Base-by-base conservation (phyloP, 2,797 vertebrate species). In the Mionectes olivaceus region DNA sequence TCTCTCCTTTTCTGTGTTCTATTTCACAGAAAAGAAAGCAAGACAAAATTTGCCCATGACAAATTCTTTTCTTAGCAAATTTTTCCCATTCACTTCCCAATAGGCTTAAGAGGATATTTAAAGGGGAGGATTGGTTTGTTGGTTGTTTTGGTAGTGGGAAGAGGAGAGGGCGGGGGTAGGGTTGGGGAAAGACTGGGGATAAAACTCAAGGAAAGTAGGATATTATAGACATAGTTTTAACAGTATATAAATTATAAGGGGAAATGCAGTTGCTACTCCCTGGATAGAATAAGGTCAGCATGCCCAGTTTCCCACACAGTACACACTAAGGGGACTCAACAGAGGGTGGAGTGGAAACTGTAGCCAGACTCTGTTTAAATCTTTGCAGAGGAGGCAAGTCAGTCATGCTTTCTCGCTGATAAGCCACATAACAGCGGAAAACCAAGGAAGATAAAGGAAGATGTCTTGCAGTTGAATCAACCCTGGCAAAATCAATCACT, bases 261-360 rank as follows among this genome's bases (percentile, higher is more conserved):
- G n/a, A 88, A 81, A 74, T 33, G 14, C 11, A 60, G 21, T 13
- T 81, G 68, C 19, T 81, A 10, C 39, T 60, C 25, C 22, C 32
- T 63, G 41, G 32, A 49, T 19, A 32, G 41, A 35, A 33, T 35
- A 22, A 55, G 17, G 18, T 27, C 49, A 63, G 24, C 21, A 49
- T 22, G 16, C 24, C n/a, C 23, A 5, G 33, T 17, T 33, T 73
- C 7, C 28, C 24, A 5, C 17, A 27, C 9, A 39, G 6, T 4
- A 59, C 0, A 0, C 6, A 19, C 33, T 23, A 59, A 52, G 14
- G 2, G 13, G 14, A n/a, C 68, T 25, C 46, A 52, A n/a, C 15
- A 7, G 44, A 60, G 5, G 18, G 30, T 10, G 14, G 7, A 53
- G 18, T 14, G 59, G 33, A 67, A 22, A 39, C 17, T 27, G 39